Evolutionary conservation across 2,797 vertebrate species (phyloP).

Genomic region (Urophycis tenuis): DNA sequence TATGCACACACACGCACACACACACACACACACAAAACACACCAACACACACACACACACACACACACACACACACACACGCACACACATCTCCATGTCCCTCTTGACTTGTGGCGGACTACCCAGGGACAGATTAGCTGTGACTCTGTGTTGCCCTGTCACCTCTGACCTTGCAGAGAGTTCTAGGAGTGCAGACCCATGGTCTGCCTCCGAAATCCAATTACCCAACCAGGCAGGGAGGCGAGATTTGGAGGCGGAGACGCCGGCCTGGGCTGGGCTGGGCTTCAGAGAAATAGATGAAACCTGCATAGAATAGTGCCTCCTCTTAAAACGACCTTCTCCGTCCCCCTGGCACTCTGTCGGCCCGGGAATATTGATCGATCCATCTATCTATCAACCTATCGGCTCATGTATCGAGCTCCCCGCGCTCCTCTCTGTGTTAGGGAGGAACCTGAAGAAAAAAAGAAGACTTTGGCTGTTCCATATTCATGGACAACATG

Average conservation of each 20-base stretch:
- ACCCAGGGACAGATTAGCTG: constrained; percentile 65
- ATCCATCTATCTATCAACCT: background rate
- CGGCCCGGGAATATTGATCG: background rate
- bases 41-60: constrained; percentile 16
- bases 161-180: constrained; percentile 62
- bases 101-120: constrained; percentile 41
- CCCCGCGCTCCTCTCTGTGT: background rate
- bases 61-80: constrained; percentile 27
- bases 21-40: constrained; percentile 27
- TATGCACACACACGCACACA: background rate
- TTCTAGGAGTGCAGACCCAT: constrained; percentile 56
- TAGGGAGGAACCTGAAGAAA: background rate
- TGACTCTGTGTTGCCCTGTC: constrained; percentile 59
- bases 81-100: constrained; percentile 21
- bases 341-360: background rate
- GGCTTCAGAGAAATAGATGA: constrained; percentile 22
- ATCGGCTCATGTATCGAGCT: background rate
- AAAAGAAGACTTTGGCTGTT: background rate
- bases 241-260: constrained; percentile 33
- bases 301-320: constrained; percentile 3
- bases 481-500: background rate
- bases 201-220: constrained; percentile 61
- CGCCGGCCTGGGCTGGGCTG: constrained; percentile 19
- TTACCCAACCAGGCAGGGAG: constrained; percentile 59
- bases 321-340: background rate